Conservation (phyloP, 2,113 vertebrate species). For the Chlorodrepanis virens region DNA sequence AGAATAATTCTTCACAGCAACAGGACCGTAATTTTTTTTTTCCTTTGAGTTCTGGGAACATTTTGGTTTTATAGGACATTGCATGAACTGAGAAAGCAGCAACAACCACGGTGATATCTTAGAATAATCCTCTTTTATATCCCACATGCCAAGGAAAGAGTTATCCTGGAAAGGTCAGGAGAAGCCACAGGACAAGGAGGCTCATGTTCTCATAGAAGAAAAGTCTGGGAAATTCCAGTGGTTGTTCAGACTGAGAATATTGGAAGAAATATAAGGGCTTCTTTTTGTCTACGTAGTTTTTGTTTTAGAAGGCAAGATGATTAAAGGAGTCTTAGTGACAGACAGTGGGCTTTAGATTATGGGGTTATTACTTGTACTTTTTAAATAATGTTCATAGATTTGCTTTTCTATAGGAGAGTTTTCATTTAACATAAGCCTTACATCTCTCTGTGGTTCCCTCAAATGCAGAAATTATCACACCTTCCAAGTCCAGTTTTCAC, state of each 20-base stretch:
- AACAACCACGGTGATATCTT: background rate
- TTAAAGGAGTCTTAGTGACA: background rate
- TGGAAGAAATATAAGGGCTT: background rate
- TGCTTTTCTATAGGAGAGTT: background rate
- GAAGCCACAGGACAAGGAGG: background rate
- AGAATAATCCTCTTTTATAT: constrained; percentile 20
- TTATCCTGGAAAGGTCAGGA: background rate
- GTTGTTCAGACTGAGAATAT: background rate
- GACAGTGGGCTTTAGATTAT: background rate
- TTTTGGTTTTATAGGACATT: background rate
- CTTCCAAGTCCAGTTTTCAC: background rate
- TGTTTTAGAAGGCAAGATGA: background rate
- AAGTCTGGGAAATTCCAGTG: background rate
- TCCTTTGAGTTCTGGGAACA: background rate
- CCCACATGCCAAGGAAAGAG: background rate
- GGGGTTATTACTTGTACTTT: background rate
- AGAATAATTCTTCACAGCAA: background rate
- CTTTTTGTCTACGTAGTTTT: background rate
- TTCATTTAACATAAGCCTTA: background rate
- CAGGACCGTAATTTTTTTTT: background rate
- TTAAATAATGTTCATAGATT: background rate
- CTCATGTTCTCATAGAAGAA: background rate
- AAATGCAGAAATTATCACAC: background rate
- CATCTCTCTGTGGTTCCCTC: background rate
- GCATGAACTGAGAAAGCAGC: background rate